Percentiles rank a stretch among this genome's conserved stretches.
phyloP scores from a whole-genome alignment of 2,113 vertebrate species.

The Etheostoma spectabile region DNA sequence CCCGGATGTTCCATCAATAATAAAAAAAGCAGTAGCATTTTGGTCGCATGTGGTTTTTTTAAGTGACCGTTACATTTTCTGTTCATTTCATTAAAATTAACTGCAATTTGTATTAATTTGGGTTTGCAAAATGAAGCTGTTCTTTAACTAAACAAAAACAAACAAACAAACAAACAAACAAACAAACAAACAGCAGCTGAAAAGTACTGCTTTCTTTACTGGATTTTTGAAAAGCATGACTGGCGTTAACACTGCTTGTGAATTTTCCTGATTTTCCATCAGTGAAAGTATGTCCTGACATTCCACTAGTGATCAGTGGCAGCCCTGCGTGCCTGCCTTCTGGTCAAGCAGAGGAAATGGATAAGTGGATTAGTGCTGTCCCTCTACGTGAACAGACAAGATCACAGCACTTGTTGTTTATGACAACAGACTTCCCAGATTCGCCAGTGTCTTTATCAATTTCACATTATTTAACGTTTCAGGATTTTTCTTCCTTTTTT shows the following conservation, averaged over 20 bases:
- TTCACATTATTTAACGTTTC: not conserved
- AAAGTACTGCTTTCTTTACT: not conserved
- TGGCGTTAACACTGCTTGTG: not conserved
- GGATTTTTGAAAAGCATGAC: not conserved
- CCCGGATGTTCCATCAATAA: not conserved
- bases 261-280: not conserved
- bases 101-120: not conserved
- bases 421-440: not conserved
- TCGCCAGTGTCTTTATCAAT: not conserved
- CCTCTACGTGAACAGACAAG: constrained; percentile 6
- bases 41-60: not conserved
- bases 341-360: constrained; percentile 43
- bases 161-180: not conserved
- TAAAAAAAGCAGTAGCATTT: not conserved
- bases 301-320: constrained; percentile 19
- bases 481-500: not conserved
- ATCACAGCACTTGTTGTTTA: constrained; percentile 10
- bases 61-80: not conserved
- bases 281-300: constrained; percentile 20
- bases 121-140: not conserved
- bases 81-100: not conserved
- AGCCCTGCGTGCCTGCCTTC: constrained; percentile 25
- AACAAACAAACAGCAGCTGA: not conserved
- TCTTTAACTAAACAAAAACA: not conserved
- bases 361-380: constrained; percentile 47